phyloP scores from a whole-genome alignment of 2,113 vertebrate species.

The Psilopogon haemacephalus region DNA sequence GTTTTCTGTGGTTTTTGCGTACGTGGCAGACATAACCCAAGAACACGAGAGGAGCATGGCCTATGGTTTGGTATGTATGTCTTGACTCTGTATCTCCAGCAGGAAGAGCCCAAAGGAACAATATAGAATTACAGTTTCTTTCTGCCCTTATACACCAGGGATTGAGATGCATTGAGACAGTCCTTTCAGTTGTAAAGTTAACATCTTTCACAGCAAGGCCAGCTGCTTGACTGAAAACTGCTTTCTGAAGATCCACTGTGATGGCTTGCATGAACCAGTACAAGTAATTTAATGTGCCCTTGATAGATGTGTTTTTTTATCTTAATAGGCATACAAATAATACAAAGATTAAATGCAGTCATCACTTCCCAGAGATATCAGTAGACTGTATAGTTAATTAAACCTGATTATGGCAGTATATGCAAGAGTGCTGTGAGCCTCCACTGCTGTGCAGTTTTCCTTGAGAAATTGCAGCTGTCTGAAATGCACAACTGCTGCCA shows the following conservation, averaged over 20 bases:
- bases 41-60: constrained; percentile 91
- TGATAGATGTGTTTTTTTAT: not conserved
- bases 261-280: not conserved
- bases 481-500: not conserved
- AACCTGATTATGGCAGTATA: not conserved
- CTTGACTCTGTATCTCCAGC: not conserved
- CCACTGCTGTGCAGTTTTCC: not conserved
- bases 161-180: not conserved
- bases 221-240: not conserved
- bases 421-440: not conserved
- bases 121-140: not conserved
- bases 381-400: not conserved
- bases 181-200: not conserved
- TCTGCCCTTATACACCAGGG: not conserved
- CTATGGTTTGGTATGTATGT: constrained; percentile 83
- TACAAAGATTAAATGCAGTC: not conserved
- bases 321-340: not conserved
- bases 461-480: not conserved
- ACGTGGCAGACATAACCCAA: constrained; percentile 90
- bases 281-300: not conserved
- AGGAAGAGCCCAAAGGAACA: not conserved
- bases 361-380: not conserved
- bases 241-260: not conserved
- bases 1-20: constrained; percentile 89
- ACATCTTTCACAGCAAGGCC: not conserved